phyloP scores from a whole-genome alignment of 2,888 invertebrate genomes.

The Cheilosia impressa region DNA sequence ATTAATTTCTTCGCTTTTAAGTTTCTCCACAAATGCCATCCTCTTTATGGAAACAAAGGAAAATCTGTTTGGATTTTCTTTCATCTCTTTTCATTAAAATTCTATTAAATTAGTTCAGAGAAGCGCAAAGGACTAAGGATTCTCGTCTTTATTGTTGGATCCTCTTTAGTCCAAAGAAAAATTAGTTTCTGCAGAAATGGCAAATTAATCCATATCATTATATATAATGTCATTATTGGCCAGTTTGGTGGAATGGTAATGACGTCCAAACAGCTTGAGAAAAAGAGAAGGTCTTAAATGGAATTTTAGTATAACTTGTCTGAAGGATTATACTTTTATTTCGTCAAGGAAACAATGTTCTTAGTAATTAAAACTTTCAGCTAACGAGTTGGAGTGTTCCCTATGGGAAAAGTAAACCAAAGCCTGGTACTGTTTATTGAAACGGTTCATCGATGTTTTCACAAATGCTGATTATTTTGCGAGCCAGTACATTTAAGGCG shows the following conservation, averaged over 20 bases:
- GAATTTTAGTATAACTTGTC: neutral
- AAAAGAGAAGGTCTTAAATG: neutral
- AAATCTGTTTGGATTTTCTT: constrained; percentile 3
- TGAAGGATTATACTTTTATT: neutral
- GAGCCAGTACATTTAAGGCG: no score
- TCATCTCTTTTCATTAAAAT: constrained; percentile 16
- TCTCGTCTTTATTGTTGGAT: constrained; percentile 3
- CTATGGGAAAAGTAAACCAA: neutral
- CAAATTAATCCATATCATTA: no score
- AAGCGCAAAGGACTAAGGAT: constrained; percentile 17
- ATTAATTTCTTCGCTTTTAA: no score
- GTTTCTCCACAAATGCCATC: no score
- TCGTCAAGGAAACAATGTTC: neutral
- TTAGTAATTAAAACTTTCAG: neutral
- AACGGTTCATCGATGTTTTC: no score
- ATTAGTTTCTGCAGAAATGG: no score
- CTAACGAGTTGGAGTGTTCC: neutral
- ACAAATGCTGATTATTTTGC: no score
- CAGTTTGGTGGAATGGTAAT: neutral
- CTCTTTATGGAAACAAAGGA: neutral
- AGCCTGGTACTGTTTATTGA: no score
- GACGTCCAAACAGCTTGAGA: neutral
- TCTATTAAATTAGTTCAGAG: constrained; percentile 7
- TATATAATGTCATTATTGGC: no score
- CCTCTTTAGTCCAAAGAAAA: neutral